Conservation (phyloP, 2,888 invertebrate species). For the Dolichomitus sp. region DNA sequence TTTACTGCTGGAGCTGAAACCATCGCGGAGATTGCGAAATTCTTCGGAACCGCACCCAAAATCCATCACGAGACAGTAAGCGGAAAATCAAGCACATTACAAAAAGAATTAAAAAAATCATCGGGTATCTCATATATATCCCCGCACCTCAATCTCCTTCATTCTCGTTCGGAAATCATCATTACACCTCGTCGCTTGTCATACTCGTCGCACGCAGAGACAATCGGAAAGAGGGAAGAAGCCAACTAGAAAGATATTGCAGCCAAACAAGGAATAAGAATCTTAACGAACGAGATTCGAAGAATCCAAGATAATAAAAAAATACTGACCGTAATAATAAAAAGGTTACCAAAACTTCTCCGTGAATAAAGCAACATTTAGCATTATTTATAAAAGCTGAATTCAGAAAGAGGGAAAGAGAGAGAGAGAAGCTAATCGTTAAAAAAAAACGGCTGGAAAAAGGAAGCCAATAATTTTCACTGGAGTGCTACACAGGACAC, state of each 20-base stretch:
- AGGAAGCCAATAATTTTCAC: not conserved
- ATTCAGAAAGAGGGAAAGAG: constrained; percentile 43
- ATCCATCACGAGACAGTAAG: constrained; percentile 83
- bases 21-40: constrained; percentile 80
- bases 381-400: constrained; percentile 4
- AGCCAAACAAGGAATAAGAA: constrained; percentile 31
- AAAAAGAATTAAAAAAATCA: constrained; percentile 36
- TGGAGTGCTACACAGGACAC: not conserved
- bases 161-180: constrained; percentile 17
- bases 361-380: constrained; percentile 16
- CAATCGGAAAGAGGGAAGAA: constrained; percentile 35
- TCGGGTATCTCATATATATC: constrained; percentile 9
- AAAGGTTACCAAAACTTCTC: not conserved
- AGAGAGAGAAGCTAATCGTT: constrained; percentile 39
- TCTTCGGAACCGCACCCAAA: constrained; percentile 74
- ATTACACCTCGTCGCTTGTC: constrained; percentile 44
- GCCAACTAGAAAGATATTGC: constrained; percentile 24
- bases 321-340: not conserved
- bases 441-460: constrained; percentile 3
- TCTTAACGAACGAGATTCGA: constrained; percentile 1
- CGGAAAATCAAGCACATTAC: constrained; percentile 44
- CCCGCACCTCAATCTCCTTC: constrained; percentile 47
- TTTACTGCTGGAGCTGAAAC: constrained; percentile 81
- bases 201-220: not conserved
- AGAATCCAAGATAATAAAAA: not conserved